Evolutionary conservation across 2,113 vertebrate species (phyloP), one percentile per base, ranked within the genome.

Genomic region (Chroicocephalus ridibundus): DNA sequence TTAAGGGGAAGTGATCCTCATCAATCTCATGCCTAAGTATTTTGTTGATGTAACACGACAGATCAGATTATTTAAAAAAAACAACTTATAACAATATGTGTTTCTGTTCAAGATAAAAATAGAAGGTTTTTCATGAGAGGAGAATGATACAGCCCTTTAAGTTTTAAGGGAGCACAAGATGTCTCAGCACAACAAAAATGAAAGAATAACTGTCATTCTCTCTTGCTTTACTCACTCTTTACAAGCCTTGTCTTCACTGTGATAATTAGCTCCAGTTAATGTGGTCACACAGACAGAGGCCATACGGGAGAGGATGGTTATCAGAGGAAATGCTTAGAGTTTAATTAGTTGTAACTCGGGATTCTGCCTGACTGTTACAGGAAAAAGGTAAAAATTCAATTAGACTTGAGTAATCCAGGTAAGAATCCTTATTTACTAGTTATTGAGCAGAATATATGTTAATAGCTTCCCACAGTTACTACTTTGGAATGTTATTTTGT

Each of bases 391-490:
- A 72, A 86, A 81, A 64, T 51, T 85, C 42, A 75, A 36, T 47
- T 90, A 88, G 74, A 57, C 29, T 78, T 91, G 55, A 82, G 40
- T 90, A 88, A 70, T 81, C 13, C 55, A 86, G 83, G 86, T 95
- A 91, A 95, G 93, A 93, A 62, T 81, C 21, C 25, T 86, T 69
- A 40, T 15, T 72, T 62, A 40, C 13, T 69, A 32, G 44, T 69
- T 44, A 46, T 4, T 80, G 82, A 92, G 40, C 46, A 62, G 65
- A 88, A 47, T 2, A 11, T n/a, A 6, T 0, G 0, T 19, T 72
- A n/a, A 5, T 76, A 49, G 10, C 13, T 68, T 74, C 65, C 76
- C 65, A 82, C 15, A 72, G 7, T 57, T 88, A 27, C 4, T 64
- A 15, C 12, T 65, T 65, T 12, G 27, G n/a, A 74, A 58, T 66